Evolutionary conservation across 2,797 vertebrate genomes (phyloP), one percentile per base, ranked within the genome.

Genomic region (Dryobates pubescens): DNA sequence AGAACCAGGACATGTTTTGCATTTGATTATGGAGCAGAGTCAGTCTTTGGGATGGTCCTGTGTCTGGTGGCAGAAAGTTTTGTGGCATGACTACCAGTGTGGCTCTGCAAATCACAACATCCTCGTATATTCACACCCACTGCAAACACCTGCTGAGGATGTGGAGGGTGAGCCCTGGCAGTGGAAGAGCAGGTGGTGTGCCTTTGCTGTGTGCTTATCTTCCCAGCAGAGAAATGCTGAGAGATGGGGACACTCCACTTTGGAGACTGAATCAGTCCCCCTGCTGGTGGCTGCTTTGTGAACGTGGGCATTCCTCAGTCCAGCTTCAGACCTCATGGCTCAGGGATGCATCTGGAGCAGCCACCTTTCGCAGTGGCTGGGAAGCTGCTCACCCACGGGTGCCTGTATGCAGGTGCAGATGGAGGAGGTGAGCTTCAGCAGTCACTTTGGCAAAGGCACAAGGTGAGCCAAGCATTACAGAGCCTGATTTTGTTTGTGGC

Each of bases 331-430:
- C 30, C 59, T 36, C 2, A 1, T 56, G 34, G 59, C 58, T 80
- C 22, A 36, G 38, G 70, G 53, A 23, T 32, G 32, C 2, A 1
- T 26, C 36, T 58, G 47, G 51, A 87, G 9, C 29, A 75, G 47
- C 49, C 0, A 0, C 19, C 10, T 84, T 63, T 71, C 3, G 2
- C 56, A 32, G 43, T 2, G 1, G 9, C 41, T 65, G 51, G 34
- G 70, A 70, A 90, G n/a, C 75, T 53, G 43, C 69, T 57, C 3
- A 1, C 22, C 30, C 3, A 2, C 0, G 0, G 68, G 56, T 34
- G 69, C 62, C 47, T 73, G 34, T 41, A 19, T 2, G 0, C 16
- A 20, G 30, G 49, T 1, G 1, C 0, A 1, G 56, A 8, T 53
- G 59, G 85, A 75, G 59, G 51, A 45, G 45, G 56, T 22, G 63